These are phyloP conservation scores for Aporophyla lueneburgensis DNA, from an alignment of 2,888 invertebrate genomes.

Conservation along the genomic window DNA sequence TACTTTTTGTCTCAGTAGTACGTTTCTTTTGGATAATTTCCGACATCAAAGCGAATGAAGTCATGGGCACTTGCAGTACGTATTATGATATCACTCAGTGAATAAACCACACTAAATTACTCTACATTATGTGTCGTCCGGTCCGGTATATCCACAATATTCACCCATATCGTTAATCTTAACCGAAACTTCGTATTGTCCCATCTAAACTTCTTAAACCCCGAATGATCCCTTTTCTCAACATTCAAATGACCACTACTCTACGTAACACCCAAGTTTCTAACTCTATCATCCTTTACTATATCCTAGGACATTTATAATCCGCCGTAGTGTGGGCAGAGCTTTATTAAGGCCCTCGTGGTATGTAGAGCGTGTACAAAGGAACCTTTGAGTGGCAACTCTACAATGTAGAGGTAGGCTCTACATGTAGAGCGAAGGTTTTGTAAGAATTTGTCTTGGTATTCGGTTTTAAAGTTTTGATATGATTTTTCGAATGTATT, in stretches of 20 bases:
- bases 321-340: constrained; percentile 58
- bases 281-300: constrained; percentile 49
- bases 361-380: constrained; percentile 72
- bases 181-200: constrained; percentile 43
- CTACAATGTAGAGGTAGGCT: constrained; percentile 56
- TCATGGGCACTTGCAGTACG: too few relatives aligned
- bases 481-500: not conserved
- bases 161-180: constrained; percentile 37
- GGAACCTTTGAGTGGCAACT: constrained; percentile 72
- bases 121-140: not conserved
- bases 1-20: too few relatives aligned
- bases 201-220: constrained; percentile 46
- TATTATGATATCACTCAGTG: not conserved
- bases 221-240: constrained; percentile 52
- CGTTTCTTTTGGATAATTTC: too few relatives aligned
- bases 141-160: not conserved
- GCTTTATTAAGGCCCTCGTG: constrained; percentile 73
- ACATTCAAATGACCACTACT: constrained; percentile 52
- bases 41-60: too few relatives aligned
- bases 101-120: not conserved
- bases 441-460: constrained; percentile 51
- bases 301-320: constrained; percentile 65
- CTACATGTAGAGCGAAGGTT: constrained; percentile 44
- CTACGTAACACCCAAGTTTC: constrained; percentile 40
- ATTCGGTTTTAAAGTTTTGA: constrained; percentile 9